Conservation (phyloP, 2,888 invertebrate genomes). For the Caradrina kadenii region DNA sequence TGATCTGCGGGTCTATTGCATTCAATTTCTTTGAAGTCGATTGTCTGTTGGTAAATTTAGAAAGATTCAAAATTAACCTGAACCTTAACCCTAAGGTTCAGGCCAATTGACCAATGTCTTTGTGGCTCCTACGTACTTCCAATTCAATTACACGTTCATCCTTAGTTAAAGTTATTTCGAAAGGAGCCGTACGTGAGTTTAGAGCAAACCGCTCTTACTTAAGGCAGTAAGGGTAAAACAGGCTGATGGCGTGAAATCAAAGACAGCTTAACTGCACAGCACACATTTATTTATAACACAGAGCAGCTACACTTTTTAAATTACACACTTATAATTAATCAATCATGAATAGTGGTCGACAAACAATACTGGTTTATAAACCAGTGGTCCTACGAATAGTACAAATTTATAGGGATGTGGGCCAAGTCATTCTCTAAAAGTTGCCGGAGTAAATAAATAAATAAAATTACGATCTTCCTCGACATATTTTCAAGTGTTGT, state of each 20-base stretch:
- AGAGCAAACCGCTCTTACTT: too few species aligned
- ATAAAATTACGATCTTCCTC: neutral
- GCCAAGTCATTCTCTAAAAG: neutral
- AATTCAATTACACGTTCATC: too few species aligned
- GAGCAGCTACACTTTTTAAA: neutral
- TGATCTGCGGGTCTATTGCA: too few species aligned
- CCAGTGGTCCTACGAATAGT: neutral
- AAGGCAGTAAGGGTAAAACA: neutral
- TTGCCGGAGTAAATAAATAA: neutral
- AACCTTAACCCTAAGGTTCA: too few species aligned
- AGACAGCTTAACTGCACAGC: conserved; percentile 7
- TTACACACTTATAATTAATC: neutral
- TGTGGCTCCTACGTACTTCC: too few species aligned
- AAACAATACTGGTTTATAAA: neutral
- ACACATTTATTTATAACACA: conserved; percentile 11
- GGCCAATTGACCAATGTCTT: too few species aligned
- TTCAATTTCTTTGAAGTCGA: too few species aligned
- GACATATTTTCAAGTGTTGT: neutral
- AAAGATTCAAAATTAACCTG: too few species aligned
- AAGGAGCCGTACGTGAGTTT: too few species aligned
- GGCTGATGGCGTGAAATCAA: conserved; percentile 7
- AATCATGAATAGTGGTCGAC: neutral
- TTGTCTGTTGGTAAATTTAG: too few species aligned
- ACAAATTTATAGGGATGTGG: neutral
- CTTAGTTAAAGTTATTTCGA: neutral